A percentile compares a stretch with the other conserved stretches of the same genome.
These are phyloP conservation scores for Sphenodon punctatus DNA, from an alignment of 2,797 vertebrate species.

Conservation along the genomic window DNA sequence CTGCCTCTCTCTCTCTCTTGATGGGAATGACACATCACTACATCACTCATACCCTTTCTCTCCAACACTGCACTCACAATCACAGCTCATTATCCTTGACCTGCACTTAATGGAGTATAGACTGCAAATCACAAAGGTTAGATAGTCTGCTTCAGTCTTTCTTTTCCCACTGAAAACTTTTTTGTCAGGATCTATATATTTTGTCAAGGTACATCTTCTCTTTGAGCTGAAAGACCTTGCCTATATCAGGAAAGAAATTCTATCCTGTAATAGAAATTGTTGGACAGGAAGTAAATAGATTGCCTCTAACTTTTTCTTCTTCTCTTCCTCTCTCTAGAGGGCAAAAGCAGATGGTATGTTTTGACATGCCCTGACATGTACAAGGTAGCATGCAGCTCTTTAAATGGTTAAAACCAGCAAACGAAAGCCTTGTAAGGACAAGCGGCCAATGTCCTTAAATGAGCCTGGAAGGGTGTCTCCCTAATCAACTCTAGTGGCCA, in stretches of 20 bases:
- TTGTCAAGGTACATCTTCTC: slow-evolving; percentile 16
- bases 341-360: background rate
- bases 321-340: slow-evolving; percentile 16
- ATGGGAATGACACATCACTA: slow-evolving; percentile 35
- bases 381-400: too few relatives aligned
- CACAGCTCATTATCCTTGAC: slow-evolving; percentile 35
- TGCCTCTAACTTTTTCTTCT: background rate
- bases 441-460: too few relatives aligned
- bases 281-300: slow-evolving; percentile 30
- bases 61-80: background rate
- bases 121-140: background rate
- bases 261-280: slow-evolving; percentile 36
- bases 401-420: too few relatives aligned
- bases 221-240: slow-evolving; percentile 36
- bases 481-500: too few relatives aligned
- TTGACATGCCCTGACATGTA: too few relatives aligned
- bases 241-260: background rate
- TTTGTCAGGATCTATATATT: slow-evolving; percentile 12
- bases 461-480: too few relatives aligned
- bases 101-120: slow-evolving; percentile 17
- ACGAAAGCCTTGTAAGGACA: too few relatives aligned
- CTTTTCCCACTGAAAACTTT: background rate
- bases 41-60: background rate
- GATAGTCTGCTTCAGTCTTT: background rate
- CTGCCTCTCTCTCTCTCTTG: background rate